These are phyloP conservation scores for Calosoma granatense DNA, from an alignment of 1,140 invertebrate species.

Conservation along the genomic window DNA sequence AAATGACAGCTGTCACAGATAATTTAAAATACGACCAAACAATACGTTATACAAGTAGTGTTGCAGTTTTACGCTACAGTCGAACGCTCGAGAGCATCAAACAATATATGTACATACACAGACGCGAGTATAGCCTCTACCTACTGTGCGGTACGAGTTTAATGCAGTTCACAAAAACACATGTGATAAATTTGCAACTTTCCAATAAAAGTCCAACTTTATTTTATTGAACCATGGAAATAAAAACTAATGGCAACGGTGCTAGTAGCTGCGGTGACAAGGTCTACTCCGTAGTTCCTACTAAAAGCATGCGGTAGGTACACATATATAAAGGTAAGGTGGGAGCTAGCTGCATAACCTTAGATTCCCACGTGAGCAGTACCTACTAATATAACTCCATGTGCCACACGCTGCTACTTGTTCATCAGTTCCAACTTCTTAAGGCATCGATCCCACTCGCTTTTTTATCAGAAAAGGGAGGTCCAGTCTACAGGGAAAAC, in stretches of 20 bases:
- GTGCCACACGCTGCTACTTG: no score
- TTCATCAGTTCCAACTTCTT: conserved; percentile 4
- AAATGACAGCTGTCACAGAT: not conserved
- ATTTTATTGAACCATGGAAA: conserved; percentile 6
- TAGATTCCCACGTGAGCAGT: not conserved
- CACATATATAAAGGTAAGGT: not conserved
- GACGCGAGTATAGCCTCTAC: no score
- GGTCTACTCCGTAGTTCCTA: no score
- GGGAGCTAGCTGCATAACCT: not conserved
- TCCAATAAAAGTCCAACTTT: not conserved
- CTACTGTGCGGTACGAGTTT: no score
- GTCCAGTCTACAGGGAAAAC: not conserved
- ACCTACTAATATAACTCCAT: no score
- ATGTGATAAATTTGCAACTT: conserved; percentile 3
- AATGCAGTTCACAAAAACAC: not conserved
- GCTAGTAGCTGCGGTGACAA: no score
- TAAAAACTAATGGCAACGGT: conserved; percentile 3
- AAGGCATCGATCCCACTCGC: not conserved
- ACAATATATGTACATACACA: no score
- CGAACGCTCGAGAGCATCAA: no score
- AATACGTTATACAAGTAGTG: no score
- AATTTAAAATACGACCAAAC: not conserved
- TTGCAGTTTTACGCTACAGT: no score
- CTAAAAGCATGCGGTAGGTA: no score
- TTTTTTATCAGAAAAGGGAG: not conserved